Conservation (phyloP, 23 tunicate species). For the Corella eumyota region DNA sequence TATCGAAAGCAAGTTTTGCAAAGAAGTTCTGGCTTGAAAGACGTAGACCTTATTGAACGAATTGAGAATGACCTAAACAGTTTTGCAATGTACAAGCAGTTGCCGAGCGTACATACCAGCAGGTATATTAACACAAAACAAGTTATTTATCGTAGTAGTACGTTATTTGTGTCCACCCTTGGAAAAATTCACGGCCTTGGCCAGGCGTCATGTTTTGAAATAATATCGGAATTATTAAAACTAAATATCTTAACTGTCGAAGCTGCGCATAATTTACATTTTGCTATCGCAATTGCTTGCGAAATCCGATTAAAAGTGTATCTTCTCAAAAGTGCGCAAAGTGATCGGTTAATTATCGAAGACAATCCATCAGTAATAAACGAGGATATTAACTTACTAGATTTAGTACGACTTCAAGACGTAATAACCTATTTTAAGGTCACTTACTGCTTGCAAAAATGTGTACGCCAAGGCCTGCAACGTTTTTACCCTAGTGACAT, state of each 20-base stretch:
- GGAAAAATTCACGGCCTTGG: slow-evolving; percentile 25
- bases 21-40: too few relatives aligned
- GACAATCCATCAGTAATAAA: not conserved
- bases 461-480: not conserved
- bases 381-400: not conserved
- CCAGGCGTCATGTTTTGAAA: slow-evolving; percentile 35
- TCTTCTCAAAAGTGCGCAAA: slow-evolving; percentile 4
- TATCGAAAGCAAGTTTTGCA: too few relatives aligned
- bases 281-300: slow-evolving; percentile 65
- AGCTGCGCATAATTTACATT: slow-evolving; percentile 21
- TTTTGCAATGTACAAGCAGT: too few relatives aligned
- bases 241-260: slow-evolving; percentile 6
- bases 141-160: slow-evolving; percentile 43
- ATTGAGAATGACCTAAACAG: too few relatives aligned
- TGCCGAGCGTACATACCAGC: slow-evolving; percentile 9
- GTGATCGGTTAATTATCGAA: not conserved
- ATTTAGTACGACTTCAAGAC: not conserved
- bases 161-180: slow-evolving; percentile 40
- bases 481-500: not conserved
- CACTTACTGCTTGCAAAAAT: not conserved
- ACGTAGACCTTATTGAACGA: too few relatives aligned
- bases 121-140: slow-evolving; percentile 28
- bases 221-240: slow-evolving; percentile 15
- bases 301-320: slow-evolving; percentile 55
- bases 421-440: not conserved